Percentiles rank a stretch among this genome's conserved stretches.
phyloP scores from a whole-genome alignment of 2,113 vertebrate species.

The Syrmaticus mikado region DNA sequence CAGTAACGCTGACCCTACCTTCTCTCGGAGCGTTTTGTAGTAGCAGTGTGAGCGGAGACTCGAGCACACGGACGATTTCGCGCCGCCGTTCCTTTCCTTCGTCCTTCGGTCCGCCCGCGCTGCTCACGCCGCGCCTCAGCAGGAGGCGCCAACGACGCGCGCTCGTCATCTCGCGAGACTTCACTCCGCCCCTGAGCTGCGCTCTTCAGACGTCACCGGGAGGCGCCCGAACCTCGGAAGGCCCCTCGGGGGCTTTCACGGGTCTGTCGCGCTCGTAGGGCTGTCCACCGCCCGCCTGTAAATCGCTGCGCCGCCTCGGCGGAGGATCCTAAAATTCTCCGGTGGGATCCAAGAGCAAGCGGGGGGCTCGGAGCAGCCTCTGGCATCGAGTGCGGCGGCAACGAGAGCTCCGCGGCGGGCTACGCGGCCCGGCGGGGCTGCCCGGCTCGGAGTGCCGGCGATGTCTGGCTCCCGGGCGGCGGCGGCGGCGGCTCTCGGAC shows the following conservation, averaged over 20 bases:
- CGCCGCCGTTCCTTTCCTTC: no score
- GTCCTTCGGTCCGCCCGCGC: background rate
- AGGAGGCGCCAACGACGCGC: background rate
- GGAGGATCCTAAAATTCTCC: background rate
- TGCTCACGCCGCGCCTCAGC: background rate
- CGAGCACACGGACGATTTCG: fast-evolving
- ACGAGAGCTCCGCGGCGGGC: fast-evolving
- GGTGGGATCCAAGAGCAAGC: background rate
- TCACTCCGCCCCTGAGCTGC: background rate
- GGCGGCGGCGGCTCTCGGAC: no score
- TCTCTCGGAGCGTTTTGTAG: background rate
- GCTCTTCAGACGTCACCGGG: background rate
- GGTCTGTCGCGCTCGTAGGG: fast-evolving
- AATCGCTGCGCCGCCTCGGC: background rate
- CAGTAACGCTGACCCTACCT: fast-evolving
- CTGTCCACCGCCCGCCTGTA: background rate
- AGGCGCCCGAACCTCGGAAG: fast-evolving
- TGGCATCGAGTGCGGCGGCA: fast-evolving
- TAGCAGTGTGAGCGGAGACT: background rate
- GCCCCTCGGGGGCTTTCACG: fast-evolving
- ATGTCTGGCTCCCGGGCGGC: no score
- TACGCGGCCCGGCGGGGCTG: background rate
- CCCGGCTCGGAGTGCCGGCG: background rate
- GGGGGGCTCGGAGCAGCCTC: fast-evolving
- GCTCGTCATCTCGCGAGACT: background rate